Base-by-base conservation (phyloP, 2,888 invertebrate genomes). In the Parnassius apollo region DNA sequence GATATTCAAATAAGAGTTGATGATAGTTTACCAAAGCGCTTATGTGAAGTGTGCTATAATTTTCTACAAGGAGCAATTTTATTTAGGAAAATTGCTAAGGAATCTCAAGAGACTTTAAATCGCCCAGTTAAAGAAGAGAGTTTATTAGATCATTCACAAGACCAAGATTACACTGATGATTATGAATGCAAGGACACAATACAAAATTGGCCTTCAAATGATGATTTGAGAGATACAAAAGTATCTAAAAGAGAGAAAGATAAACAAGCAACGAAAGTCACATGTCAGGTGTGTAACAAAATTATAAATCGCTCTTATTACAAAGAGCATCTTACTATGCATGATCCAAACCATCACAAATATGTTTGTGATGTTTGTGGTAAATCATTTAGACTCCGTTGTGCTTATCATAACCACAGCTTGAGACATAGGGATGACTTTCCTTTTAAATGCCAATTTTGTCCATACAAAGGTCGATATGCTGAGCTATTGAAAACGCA, bases 21-120 rank as follows among this genome's bases (percentile, higher is more conserved):
- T 46, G 83, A 87, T 50, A 71, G 70, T 2, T 74, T 74, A 67
- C 79, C 88, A 0, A 84, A 84, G 69, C 61, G 72, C n/a, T 66
- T 91, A 25, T 91, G 90, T 67, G 64, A 67, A 9, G 66, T 72
- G 12, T 90, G 90, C 68, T 69, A 73, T 48, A 78, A 80, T 62
- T 84, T 88, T 68, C 59, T 86, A 10, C 75, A 78, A 69, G 70
- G 72, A 25, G 84, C 84, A 2, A 72, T 83, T 61, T 64, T 76
- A 13, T 89, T 90, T 66, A 77, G 79, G 60, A 83, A 80, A 69
- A 74, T 75, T 1, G 89, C 86, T 0, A 76, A 77, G 66, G 71
- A 74, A 61, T 75, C 83, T 1, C 76, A 83, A 1, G 71, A 79
- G 48, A 52, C 78, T n/a, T 71, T 88, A 22, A 76, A 72, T 52